phyloP scores from a whole-genome alignment of 2,113 vertebrate genomes.

The Phycodurus eques region DNA sequence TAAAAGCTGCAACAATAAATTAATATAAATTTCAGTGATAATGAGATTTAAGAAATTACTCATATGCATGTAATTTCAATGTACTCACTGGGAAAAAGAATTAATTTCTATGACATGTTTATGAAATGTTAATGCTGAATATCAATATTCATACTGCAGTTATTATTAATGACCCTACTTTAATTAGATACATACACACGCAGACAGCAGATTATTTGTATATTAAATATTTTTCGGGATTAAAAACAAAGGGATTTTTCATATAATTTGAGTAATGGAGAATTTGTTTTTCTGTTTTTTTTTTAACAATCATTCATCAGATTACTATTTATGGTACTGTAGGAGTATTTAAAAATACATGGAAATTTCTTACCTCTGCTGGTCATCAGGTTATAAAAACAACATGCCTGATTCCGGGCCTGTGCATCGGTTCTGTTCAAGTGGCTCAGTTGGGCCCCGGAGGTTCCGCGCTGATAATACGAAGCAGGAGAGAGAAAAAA shows the following conservation, averaged over 20 bases:
- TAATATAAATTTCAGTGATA: too few relatives aligned
- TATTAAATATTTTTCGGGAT: background rate
- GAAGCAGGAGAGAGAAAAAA: conserved; percentile 35
- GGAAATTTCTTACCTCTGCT: conserved; percentile 56
- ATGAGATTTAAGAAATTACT: background rate
- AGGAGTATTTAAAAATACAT: background rate
- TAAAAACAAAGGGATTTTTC: background rate
- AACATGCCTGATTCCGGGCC: conserved; percentile 52
- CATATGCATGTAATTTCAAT: background rate
- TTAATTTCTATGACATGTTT: background rate
- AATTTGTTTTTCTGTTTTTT: background rate
- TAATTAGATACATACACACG: background rate
- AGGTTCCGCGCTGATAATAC: conserved; percentile 37
- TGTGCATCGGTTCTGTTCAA: conserved; percentile 56
- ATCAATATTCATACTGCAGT: background rate
- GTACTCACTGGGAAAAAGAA: background rate
- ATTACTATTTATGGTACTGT: background rate
- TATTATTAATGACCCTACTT: background rate
- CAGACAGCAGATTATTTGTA: background rate
- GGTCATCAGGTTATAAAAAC: conserved; percentile 70
- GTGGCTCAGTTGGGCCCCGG: conserved; percentile 15
- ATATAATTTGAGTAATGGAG: background rate
- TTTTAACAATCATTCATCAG: background rate
- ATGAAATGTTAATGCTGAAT: background rate
- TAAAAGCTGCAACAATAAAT: too few relatives aligned